Evolutionary conservation across 2,113 vertebrate species (phyloP), one percentile per base, ranked within the genome.

Genomic region (Malurus elegans): DNA sequence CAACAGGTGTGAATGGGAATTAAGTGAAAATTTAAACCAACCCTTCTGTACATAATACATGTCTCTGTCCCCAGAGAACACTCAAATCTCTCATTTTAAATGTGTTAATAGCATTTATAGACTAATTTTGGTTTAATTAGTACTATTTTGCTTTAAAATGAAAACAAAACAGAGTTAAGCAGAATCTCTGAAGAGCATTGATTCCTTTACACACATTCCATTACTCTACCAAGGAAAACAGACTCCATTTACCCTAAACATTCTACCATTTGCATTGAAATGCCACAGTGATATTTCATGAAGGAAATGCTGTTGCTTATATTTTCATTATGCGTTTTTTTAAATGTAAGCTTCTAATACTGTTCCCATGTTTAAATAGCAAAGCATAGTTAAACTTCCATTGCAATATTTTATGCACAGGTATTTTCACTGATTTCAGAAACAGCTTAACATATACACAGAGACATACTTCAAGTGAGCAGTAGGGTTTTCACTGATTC

Each of bases 21-120:
- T 32, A 82, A 70, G 45, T 90, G 74, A 90, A 90, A 95, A 90
- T 73, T 64, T 88, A 83, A 88, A 86, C 71, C 38, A 86, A 9
- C 10, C 18, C 10, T 58, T 65, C 16, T n/a, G 29, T 42, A 79
- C 25, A 28, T 60, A 87, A 89, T 75, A 48, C 4, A 4, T 8
- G 4, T 54, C 31, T 94, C 74, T 83, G 31, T 86, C 82, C 16
- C 56, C 26, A 73, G n/a, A 54, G 58, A 42, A 83, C 54, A 32
- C 28, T 79, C 58, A 62, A 6, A 31, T 76, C 9, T 90, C 64
- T 90, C 26, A 56, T 70, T 94, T 92, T 42, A 73, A 73, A 79
- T 62, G n/a, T 76, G 44, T 83, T 92, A 91, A 82, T 79, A 82
- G 40, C 31, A 82, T 82, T 92, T 86, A 70, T 86, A 67, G 60